phyloP scores from a whole-genome alignment of 2,888 invertebrate species.

The Gymnocheta viridis region DNA sequence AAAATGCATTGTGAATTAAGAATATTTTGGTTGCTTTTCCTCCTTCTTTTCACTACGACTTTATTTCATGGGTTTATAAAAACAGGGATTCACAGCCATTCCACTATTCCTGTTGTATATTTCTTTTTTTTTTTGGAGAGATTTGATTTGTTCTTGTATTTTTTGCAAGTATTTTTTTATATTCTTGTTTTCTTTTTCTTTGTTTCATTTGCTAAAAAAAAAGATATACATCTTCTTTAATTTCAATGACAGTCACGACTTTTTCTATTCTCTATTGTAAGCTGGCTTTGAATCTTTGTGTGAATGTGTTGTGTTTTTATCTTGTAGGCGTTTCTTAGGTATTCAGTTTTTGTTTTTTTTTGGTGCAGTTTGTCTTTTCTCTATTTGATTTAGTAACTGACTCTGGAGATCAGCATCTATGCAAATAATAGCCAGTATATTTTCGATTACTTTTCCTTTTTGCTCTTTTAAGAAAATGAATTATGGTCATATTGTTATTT shows the following conservation, averaged over 20 bases:
- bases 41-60: not conserved
- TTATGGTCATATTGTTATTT: too few species aligned
- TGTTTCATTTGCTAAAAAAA: conserved; percentile 17
- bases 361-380: not conserved
- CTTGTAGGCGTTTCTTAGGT: conserved; percentile 3
- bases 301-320: not conserved
- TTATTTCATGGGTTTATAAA: conserved; percentile 34
- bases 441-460: not conserved
- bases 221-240: conserved; percentile 52
- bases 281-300: not conserved
- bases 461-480: too few species aligned
- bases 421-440: not conserved
- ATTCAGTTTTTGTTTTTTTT: conserved; percentile 1
- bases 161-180: not conserved
- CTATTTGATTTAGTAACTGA: conserved; percentile 37
- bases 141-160: conserved; percentile 5
- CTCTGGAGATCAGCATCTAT: conserved; percentile 1
- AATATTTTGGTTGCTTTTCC: not conserved
- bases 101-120: not conserved
- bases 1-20: conserved; percentile 29
- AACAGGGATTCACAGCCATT: conserved; percentile 16
- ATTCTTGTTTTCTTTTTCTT: not conserved
- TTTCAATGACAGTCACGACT: conserved; percentile 55
- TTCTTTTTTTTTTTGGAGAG: not conserved
- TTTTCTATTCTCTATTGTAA: not conserved